Percentiles rank a stretch among this genome's conserved stretches.
phyloP scores from a whole-genome alignment of 2,797 vertebrate species.

The Accipiter badius region DNA sequence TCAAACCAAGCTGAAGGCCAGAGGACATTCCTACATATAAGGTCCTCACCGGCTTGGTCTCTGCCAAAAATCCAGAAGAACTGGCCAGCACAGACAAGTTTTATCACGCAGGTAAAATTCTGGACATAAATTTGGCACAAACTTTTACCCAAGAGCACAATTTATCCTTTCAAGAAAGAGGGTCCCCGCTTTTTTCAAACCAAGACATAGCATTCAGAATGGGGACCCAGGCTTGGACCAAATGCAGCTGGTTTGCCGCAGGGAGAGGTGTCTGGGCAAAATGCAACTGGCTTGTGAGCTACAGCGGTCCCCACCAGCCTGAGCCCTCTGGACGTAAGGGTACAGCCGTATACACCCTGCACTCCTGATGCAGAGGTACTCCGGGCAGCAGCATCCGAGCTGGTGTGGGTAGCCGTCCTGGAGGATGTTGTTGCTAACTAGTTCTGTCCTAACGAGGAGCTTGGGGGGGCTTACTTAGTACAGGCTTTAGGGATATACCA shows the following conservation, averaged over 20 bases:
- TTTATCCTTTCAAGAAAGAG: background rate
- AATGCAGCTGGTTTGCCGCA: background rate
- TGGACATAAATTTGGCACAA: background rate
- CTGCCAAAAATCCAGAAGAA: background rate
- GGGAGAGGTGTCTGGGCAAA: background rate
- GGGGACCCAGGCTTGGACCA: background rate
- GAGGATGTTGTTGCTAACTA: accelerated
- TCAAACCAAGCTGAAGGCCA: background rate
- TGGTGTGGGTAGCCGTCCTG: background rate
- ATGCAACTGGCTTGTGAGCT: background rate
- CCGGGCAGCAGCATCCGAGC: background rate
- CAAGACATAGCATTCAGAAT: background rate
- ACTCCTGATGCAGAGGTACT: background rate
- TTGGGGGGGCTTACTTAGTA: background rate
- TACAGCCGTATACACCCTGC: too few relatives aligned
- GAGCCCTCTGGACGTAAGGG: background rate
- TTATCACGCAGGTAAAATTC: background rate
- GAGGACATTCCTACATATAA: background rate
- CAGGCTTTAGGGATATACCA: background rate
- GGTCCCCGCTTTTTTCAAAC: background rate
- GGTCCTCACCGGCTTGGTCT: background rate
- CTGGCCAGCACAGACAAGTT: background rate
- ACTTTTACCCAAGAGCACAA: background rate
- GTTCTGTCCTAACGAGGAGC: background rate
- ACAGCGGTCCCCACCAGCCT: background rate